phyloP scores from a whole-genome alignment of 2,888 invertebrate species.

The Noctua fimbriata region DNA sequence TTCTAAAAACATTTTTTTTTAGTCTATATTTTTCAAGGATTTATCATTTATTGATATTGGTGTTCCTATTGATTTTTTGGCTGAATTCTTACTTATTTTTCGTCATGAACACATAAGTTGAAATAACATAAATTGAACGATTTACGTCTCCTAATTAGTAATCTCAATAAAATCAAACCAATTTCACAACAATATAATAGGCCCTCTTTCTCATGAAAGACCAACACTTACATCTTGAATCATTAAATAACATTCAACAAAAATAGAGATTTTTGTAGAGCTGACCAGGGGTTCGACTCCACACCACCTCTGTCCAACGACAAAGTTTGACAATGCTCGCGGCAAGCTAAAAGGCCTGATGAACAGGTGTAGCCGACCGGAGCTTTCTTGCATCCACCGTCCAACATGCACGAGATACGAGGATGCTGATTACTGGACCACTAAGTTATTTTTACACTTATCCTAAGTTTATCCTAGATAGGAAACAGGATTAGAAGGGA shows the following conservation, averaged over 20 bases:
- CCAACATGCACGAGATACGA: conserved; percentile 63
- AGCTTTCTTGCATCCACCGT: conserved; percentile 68
- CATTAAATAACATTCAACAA: not conserved
- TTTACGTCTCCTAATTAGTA: not conserved
- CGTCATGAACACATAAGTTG: not conserved
- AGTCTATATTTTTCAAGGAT: too few species aligned
- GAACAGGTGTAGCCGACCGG: conserved; percentile 86
- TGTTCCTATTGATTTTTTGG: not conserved
- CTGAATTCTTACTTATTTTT: too few species aligned
- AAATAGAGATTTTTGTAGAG: not conserved
- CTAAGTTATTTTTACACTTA: conserved; percentile 60
- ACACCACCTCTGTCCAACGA: conserved; percentile 64
- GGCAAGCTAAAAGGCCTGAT: conserved; percentile 84
- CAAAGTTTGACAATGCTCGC: conserved; percentile 85
- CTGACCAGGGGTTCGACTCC: conserved; percentile 48
- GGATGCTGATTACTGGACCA: conserved; percentile 55
- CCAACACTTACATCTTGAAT: not conserved
- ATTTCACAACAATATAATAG: not conserved
- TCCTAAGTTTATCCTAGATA: conserved; percentile 55
- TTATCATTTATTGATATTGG: not conserved
- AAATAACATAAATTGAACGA: not conserved
- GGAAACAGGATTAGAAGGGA: conserved; percentile 25
- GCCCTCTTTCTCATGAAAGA: not conserved
- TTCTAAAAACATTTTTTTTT: too few species aligned
- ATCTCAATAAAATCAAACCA: too few species aligned